Conservation (phyloP, 2,888 invertebrate genomes). For the Rhopalosiphum nymphaeae region DNA sequence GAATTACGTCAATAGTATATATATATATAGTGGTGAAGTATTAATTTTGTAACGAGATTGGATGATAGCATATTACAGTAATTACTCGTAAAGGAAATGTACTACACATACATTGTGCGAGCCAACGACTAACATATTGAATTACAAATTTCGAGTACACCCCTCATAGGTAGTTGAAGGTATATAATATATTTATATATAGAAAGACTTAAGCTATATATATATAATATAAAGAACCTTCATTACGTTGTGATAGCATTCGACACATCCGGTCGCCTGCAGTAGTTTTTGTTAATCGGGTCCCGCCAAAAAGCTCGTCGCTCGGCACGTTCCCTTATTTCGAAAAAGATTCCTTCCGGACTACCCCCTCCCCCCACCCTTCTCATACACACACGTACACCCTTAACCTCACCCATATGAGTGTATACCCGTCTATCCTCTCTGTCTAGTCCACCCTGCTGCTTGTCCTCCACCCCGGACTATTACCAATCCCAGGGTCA, state of each 20-base stretch:
- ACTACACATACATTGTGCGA: neutral
- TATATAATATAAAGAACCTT: constrained; percentile 26
- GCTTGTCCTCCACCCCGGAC: neutral
- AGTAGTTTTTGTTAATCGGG: constrained; percentile 48
- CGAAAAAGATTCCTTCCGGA: constrained; percentile 34
- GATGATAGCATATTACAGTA: neutral
- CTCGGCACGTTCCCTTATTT: constrained; percentile 32
- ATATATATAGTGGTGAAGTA: neutral
- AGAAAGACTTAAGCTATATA: neutral
- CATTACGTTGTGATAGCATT: constrained; percentile 3
- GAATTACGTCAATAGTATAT: neutral
- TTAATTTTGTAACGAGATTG: neutral
- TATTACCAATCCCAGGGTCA: constrained; percentile 48
- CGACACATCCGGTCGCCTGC: constrained; percentile 33
- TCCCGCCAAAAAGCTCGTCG: constrained; percentile 39
- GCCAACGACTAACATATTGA: neutral
- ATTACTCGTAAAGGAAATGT: neutral
- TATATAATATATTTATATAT: neutral
- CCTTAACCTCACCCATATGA: neutral
- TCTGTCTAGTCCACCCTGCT: neutral
- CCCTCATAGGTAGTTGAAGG: neutral
- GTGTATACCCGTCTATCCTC: neutral
- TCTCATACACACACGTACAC: neutral
- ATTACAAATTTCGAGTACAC: neutral
- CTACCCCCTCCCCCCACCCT: neutral